Evolutionary conservation across 2,797 vertebrate genomes (phyloP).

Genomic region (Dendrocincla tyrannina): DNA sequence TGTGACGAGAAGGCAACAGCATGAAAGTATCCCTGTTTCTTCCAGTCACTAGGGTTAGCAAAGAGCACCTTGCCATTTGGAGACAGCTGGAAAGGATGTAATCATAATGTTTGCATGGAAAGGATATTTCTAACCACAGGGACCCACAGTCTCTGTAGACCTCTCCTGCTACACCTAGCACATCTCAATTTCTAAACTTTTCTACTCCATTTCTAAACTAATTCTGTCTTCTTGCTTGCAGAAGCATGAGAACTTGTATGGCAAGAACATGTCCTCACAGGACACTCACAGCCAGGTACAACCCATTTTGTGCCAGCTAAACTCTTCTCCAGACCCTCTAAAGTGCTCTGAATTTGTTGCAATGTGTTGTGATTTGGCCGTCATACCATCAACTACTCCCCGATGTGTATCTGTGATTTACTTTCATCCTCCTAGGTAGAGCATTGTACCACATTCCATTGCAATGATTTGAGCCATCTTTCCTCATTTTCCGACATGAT

Average conservation of each 20-base stretch:
- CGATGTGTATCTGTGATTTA: neutral
- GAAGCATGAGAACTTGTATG: neutral
- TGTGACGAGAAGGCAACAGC: neutral
- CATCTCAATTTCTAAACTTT: neutral
- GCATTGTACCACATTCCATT: neutral
- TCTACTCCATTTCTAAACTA: neutral
- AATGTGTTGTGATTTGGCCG: neutral
- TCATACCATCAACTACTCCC: neutral
- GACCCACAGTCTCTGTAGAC: neutral
- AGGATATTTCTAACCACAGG: neutral
- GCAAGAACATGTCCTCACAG: neutral
- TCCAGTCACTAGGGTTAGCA: neutral
- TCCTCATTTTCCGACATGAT: neutral
- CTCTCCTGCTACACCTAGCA: neutral
- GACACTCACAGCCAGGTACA: neutral
- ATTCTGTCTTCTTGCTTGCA: neutral
- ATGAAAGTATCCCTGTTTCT: neutral
- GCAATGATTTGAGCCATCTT: neutral
- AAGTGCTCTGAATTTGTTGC: neutral
- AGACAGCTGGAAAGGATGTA: neutral
- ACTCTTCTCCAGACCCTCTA: neutral
- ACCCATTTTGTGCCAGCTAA: neutral
- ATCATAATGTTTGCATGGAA: neutral
- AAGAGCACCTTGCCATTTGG: neutral
- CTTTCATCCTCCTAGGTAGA: neutral